A percentile compares a stretch with the other conserved stretches of the same genome.
Evolutionary conservation across 2,797 vertebrate genomes (phyloP).

Genomic region (Mormyrops boulengeri): DNA sequence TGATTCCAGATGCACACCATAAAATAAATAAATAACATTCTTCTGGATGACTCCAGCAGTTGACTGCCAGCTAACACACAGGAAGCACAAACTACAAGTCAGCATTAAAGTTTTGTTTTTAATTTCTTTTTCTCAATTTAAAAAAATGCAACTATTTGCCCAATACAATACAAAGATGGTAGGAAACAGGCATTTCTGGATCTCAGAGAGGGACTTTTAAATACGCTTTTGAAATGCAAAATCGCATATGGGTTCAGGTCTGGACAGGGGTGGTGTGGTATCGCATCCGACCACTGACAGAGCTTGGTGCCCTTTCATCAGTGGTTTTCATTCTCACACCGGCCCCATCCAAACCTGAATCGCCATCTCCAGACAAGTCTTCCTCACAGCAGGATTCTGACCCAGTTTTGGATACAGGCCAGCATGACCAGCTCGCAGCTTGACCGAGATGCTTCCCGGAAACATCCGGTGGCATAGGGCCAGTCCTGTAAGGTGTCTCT

Average conservation of each 20-base stretch:
- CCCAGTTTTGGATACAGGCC: not conserved
- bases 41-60: not conserved
- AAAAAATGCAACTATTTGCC: constrained; percentile 43
- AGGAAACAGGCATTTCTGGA: constrained; percentile 26
- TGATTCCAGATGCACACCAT: not conserved
- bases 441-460: not conserved
- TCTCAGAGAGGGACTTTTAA: not conserved
- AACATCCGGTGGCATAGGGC: constrained; percentile 21
- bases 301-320: constrained; percentile 78
- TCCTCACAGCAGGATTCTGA: constrained; percentile 2
- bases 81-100: constrained; percentile 23
- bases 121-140: constrained; percentile 40
- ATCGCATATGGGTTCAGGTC: constrained; percentile 39
- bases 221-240: constrained; percentile 32
- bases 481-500: not conserved
- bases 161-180: constrained; percentile 36
- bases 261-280: constrained; percentile 53
- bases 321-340: constrained; percentile 83
- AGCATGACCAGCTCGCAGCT: constrained; percentile 7
- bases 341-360: constrained; percentile 42
- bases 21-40: constrained; percentile 1
- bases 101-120: constrained; percentile 50
- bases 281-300: constrained; percentile 82
- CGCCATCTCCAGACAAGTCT: constrained; percentile 30
- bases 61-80: not conserved